Percentiles rank a stretch among this genome's conserved stretches.
Evolutionary conservation across 2,113 vertebrate species (phyloP).

Genomic region (Tachysurus fulvidraco): DNA sequence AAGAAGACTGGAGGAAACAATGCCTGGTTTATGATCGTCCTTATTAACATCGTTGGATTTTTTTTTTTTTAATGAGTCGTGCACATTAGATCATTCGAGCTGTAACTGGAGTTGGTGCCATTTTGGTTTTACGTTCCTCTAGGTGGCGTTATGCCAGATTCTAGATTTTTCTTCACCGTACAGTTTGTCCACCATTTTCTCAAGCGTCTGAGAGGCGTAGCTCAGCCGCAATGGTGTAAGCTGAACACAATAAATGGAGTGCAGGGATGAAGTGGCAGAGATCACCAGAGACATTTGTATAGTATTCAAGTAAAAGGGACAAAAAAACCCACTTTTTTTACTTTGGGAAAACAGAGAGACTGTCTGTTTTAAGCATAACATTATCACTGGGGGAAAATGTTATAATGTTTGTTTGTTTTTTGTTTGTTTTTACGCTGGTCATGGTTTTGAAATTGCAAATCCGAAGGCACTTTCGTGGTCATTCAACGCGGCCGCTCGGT

Average conservation of each 20-base stretch:
- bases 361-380: not conserved
- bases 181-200: constrained; percentile 64
- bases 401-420: not conserved
- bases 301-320: not conserved
- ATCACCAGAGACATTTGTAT: not conserved
- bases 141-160: constrained; percentile 57
- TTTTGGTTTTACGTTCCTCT: constrained; percentile 42
- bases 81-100: not conserved
- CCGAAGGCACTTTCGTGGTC: constrained; percentile 44
- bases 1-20: not conserved
- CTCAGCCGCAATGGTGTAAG: constrained; percentile 47
- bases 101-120: not conserved
- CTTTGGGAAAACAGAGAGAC: no score
- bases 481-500: constrained; percentile 25
- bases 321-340: not conserved
- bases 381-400: not conserved
- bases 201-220: constrained; percentile 26
- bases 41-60: not conserved
- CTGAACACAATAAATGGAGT: constrained; percentile 49
- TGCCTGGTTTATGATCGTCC: not conserved
- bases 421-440: not conserved
- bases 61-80: not conserved
- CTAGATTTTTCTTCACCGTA: constrained; percentile 34
- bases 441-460: constrained; percentile 18
- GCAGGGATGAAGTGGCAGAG: constrained; percentile 25